These are phyloP conservation scores for Pseudococcus longispinus DNA, from an alignment of 2,888 invertebrate species.

Conservation along the genomic window DNA sequence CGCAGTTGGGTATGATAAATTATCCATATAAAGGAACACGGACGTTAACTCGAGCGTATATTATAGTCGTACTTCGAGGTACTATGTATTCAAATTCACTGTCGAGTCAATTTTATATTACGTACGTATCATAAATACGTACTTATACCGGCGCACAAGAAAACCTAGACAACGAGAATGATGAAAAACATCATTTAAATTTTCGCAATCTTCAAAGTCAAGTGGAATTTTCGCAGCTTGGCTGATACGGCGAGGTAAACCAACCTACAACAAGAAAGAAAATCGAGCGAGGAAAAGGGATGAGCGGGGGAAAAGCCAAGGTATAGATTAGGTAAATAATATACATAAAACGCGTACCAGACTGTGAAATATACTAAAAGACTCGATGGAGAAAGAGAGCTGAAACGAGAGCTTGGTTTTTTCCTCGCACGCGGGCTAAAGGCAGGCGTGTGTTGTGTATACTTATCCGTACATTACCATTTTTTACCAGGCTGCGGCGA, in stretches of 20 bases:
- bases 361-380: constrained; percentile 19
- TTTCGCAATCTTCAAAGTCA: constrained; percentile 11
- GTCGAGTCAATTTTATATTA: background rate
- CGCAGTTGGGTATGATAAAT: background rate
- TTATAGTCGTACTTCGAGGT: background rate
- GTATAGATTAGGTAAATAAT: constrained; percentile 23
- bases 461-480: background rate
- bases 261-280: background rate
- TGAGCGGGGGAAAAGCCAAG: background rate
- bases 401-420: background rate
- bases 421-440: background rate
- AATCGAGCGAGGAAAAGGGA: background rate
- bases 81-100: background rate
- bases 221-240: background rate
- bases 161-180: background rate
- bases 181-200: constrained; percentile 11
- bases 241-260: background rate
- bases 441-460: background rate
- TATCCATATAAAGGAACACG: background rate
- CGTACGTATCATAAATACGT: background rate
- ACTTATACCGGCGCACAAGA: background rate
- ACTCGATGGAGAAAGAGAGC: background rate
- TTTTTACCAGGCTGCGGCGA: background rate
- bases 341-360: constrained; percentile 24
- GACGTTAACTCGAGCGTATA: background rate